Evolutionary conservation across 2,113 vertebrate genomes (phyloP).

Genomic region (Herpailurus yagouaroundi): DNA sequence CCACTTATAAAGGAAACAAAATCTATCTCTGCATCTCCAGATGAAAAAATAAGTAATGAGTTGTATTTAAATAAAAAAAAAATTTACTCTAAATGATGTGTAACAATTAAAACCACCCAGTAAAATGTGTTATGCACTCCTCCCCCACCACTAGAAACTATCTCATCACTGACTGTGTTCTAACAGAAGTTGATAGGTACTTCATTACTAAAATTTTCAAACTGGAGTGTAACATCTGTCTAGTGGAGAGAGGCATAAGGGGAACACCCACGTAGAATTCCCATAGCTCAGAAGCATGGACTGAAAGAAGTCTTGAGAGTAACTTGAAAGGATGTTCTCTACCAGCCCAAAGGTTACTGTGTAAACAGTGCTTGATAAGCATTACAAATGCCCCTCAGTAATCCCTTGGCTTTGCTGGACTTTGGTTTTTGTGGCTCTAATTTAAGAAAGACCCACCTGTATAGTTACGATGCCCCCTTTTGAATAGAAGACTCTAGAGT

Average conservation of each 20-base stretch:
- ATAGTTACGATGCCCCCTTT: background rate
- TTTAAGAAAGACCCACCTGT: background rate
- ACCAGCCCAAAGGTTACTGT: background rate
- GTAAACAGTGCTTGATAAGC: background rate
- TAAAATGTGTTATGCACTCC: background rate
- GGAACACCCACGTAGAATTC: background rate
- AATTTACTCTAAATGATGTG: background rate
- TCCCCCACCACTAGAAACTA: background rate
- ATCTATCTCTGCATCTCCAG: background rate
- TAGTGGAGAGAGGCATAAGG: background rate
- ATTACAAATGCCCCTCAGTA: background rate
- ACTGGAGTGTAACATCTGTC: background rate
- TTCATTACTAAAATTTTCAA: background rate
- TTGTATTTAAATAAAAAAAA: constrained; percentile 28
- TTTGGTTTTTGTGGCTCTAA: background rate
- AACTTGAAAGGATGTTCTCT: background rate
- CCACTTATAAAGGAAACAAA: background rate
- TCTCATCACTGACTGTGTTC: background rate
- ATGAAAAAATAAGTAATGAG: background rate
- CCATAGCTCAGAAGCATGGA: background rate
- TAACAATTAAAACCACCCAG: constrained; percentile 26
- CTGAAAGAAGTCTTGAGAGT: background rate
- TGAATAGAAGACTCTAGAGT: background rate
- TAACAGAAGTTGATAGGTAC: background rate
- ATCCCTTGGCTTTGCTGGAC: background rate